Percentiles rank a stretch among this genome's conserved stretches.
These are phyloP conservation scores for Lampris megalopsis DNA, from an alignment of 2,113 vertebrate genomes.

Conservation along the genomic window DNA sequence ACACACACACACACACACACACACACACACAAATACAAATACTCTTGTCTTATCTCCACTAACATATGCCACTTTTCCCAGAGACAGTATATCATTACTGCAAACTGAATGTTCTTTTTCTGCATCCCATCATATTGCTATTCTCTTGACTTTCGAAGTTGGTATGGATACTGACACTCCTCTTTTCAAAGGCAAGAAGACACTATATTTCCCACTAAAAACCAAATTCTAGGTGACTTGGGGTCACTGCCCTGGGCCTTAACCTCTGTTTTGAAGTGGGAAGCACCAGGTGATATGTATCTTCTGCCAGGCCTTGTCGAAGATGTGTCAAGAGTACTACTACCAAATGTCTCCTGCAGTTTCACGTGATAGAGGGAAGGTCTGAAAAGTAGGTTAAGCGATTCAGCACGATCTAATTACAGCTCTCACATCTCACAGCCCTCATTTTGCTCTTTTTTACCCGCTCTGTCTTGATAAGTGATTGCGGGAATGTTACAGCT, in stretches of 20 bases:
- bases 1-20: no score
- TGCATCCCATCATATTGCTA: slow-evolving; percentile 13
- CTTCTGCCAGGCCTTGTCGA: slow-evolving; percentile 21
- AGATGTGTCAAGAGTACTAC: slow-evolving; percentile 49
- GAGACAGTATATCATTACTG: background rate
- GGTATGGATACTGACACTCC: slow-evolving; percentile 16
- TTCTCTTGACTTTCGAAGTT: slow-evolving; percentile 1
- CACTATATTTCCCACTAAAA: slow-evolving; percentile 32
- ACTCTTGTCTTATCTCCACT: background rate
- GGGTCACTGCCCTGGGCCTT: slow-evolving; percentile 53
- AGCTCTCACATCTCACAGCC: slow-evolving; percentile 13
- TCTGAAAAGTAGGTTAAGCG: slow-evolving; percentile 47
- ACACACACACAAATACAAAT: no score
- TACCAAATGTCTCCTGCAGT: slow-evolving; percentile 34
- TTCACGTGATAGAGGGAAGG: slow-evolving; percentile 49
- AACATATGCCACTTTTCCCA: background rate
- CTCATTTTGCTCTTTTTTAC: slow-evolving; percentile 12
- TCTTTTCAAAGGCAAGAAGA: slow-evolving; percentile 33
- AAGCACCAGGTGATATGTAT: slow-evolving; percentile 51
- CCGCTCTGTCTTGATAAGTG: background rate
- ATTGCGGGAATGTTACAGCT: slow-evolving; percentile 1
- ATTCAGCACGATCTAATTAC: slow-evolving; percentile 58
- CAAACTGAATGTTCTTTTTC: background rate
- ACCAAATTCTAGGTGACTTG: background rate
- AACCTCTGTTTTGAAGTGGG: slow-evolving; percentile 46